Evolutionary conservation across 2,113 vertebrate species (phyloP).

Genomic region (Hiodon alosoides): DNA sequence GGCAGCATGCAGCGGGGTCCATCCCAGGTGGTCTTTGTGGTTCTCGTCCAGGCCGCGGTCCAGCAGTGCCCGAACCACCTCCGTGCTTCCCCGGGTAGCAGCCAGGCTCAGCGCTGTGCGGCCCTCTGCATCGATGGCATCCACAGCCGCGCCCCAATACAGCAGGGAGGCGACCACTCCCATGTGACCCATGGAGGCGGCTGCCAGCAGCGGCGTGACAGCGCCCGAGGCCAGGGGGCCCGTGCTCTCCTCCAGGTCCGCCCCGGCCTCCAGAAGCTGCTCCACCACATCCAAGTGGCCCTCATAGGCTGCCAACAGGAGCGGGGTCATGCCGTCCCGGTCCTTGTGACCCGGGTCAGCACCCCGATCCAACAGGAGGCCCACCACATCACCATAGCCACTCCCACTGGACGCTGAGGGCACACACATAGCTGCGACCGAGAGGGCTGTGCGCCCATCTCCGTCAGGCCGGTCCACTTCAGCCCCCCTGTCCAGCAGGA

Average conservation of each 20-base stretch:
- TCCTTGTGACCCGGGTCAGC: slow-evolving; percentile 64
- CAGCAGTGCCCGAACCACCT: slow-evolving; percentile 62
- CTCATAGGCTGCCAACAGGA: slow-evolving; percentile 70
- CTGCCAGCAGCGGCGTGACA: slow-evolving; percentile 63
- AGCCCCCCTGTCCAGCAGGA: slow-evolving; percentile 58
- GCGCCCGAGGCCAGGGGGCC: slow-evolving; percentile 46
- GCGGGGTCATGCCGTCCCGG: slow-evolving; percentile 64
- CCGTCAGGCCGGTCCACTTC: slow-evolving; percentile 55
- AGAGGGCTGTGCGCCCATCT: slow-evolving; percentile 66
- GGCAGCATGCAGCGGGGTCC: slow-evolving; percentile 71
- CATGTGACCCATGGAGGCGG: slow-evolving; percentile 68
- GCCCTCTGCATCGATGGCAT: slow-evolving; percentile 67
- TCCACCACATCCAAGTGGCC: slow-evolving; percentile 66
- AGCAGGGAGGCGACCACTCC: slow-evolving; percentile 59
- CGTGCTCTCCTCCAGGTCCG: slow-evolving; percentile 61
- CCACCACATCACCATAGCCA: slow-evolving; percentile 56
- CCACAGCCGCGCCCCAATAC: slow-evolving; percentile 69
- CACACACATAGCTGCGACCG: slow-evolving; percentile 66
- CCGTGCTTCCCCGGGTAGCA: slow-evolving; percentile 59
- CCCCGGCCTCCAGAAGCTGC: slow-evolving; percentile 69
- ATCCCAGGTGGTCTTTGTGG: slow-evolving; percentile 72
- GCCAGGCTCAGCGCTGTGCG: slow-evolving; percentile 66
- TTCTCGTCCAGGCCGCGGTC: slow-evolving; percentile 72
- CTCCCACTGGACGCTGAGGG: slow-evolving; percentile 53
- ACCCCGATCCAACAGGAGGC: slow-evolving; percentile 62